A percentile compares a stretch with the other conserved stretches of the same genome.
Evolutionary conservation across 1,140 invertebrate genomes (phyloP).

Genomic region (Anagrus nilaparvatae): DNA sequence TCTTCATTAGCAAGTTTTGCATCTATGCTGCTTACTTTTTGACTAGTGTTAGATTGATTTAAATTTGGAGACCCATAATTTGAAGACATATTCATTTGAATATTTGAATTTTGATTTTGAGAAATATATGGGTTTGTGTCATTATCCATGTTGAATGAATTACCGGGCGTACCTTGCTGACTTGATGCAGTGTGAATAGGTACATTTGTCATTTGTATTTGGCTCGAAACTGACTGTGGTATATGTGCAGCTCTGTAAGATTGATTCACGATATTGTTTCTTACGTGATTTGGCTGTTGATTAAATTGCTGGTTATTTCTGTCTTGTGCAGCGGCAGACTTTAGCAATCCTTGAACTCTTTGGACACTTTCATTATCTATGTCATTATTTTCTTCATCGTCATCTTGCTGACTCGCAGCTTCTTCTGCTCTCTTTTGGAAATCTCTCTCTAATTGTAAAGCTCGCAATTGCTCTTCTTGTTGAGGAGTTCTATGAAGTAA

Average conservation of each 20-base stretch:
- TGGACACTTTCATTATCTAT: conserved; percentile 38
- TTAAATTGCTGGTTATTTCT: conserved; percentile 23
- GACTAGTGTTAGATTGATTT: conserved; percentile 23
- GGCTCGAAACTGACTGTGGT: conserved; percentile 28
- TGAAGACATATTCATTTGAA: conserved; percentile 20
- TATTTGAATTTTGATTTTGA: conserved; percentile 21
- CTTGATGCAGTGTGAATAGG: conserved; percentile 24
- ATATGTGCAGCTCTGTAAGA: conserved; percentile 25
- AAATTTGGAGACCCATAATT: conserved; percentile 21
- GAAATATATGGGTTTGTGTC: conserved; percentile 13
- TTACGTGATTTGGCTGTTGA: conserved; percentile 12
- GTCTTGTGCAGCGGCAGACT: conserved; percentile 34
- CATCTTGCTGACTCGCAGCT: conserved; percentile 63
- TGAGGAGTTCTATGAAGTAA: conserved; percentile 58
- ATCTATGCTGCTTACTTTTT: conserved; percentile 20
- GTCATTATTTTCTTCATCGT: conserved; percentile 53
- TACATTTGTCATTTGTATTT: conserved; percentile 28
- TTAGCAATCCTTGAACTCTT: conserved; percentile 39
- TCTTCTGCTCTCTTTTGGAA: conserved; percentile 80
- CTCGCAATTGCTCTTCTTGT: conserved; percentile 78
- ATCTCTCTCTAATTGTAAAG: conserved; percentile 74
- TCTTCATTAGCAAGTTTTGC: conserved; percentile 31
- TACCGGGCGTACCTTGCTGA: conserved; percentile 23
- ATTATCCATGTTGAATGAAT: conserved; percentile 22
- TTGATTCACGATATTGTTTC: conserved; percentile 30